Base-by-base conservation (phyloP, 2,797 vertebrate species). In the Eupleurogrammus muticus region DNA sequence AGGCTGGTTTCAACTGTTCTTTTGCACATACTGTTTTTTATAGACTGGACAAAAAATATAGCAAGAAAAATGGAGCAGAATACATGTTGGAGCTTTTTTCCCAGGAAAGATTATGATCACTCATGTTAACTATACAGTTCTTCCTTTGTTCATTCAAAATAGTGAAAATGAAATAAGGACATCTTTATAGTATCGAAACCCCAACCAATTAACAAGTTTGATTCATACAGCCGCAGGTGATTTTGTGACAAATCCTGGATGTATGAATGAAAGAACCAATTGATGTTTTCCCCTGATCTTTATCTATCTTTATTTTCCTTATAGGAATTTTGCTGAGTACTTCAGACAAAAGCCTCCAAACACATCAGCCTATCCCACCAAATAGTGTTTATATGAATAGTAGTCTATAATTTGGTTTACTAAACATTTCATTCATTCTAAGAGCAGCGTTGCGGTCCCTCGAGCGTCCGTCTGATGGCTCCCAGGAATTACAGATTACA, bases 401-500 rank as follows among this genome's bases (percentile, higher is more conserved):
- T 3, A 68, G 51, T 35, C 70, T 80, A 4, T 82, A 58, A 82
- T 77, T 79, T 73, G 38, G 66, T 19, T 17, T 17, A 48, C 20
- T 5, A 36, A 36, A 53, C 49, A 50, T 66, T 72, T 61, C 17
- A 5, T 55, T 65, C 19, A 5, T 51, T 70, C 21, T 34, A 20
- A 23, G 9, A 54, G 57, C 46, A 12, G 50, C 23, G 47, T 12
- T 65, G 73, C 1, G 54, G 69, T 19, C n/a, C 5, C n/a, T 49
- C 11, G 17, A 73, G 53, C 34, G n/a, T 14, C 60, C 11, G 59
- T 55, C 34, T 34, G 48, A 28, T 20, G 63, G 58, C 32, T 54
- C 82, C 51, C 59, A 60, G 49, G 52, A 80, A 77, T 61, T 57
- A 68, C 38, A 79, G 34, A 68, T 54, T 56, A 75, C 38, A 46